Percentiles rank a stretch among this genome's conserved stretches.
Conservation (phyloP, 2,113 vertebrate species). For the Halichoerus grypus region DNA sequence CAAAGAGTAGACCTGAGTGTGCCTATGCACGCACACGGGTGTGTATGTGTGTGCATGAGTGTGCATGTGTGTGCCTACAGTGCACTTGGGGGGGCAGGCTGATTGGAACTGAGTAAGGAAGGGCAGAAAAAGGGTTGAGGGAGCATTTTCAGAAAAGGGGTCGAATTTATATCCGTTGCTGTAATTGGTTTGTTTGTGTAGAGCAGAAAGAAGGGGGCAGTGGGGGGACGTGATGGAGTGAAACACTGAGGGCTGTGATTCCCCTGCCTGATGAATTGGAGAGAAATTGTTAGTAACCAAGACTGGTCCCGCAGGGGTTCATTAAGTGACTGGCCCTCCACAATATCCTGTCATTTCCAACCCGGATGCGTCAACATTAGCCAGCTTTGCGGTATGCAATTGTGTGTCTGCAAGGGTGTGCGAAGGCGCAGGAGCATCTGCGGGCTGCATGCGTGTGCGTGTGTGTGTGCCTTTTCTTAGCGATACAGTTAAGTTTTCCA, state of each 20-base stretch:
- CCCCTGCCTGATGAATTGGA: slow-evolving; percentile 86
- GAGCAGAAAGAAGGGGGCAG: slow-evolving; percentile 83
- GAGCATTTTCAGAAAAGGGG: slow-evolving; percentile 83
- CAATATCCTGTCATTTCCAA: slow-evolving; percentile 87
- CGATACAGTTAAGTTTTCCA: slow-evolving; percentile 65
- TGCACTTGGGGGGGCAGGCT: slow-evolving; percentile 16
- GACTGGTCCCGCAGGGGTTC: slow-evolving; percentile 90
- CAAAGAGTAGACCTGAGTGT: rapidly evolving
- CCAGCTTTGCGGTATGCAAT: background rate
- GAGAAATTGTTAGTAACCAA: slow-evolving; percentile 87
- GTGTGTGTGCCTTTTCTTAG: slow-evolving; percentile 19
- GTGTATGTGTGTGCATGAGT: background rate
- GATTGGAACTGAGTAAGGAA: slow-evolving; percentile 57
- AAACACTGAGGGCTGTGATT: slow-evolving; percentile 82
- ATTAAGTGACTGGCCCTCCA: slow-evolving; percentile 90
- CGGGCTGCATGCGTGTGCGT: rapidly evolving
- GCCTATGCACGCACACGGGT: rapidly evolving
- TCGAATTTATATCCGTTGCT: slow-evolving; percentile 83
- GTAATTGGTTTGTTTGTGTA: slow-evolving; percentile 89
- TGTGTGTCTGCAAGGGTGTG: background rate
- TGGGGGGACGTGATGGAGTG: slow-evolving; percentile 82
- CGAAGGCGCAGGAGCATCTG: background rate
- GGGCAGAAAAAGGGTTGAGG: slow-evolving; percentile 81
- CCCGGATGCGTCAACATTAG: slow-evolving; percentile 83
- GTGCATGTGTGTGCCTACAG: background rate